phyloP scores from a whole-genome alignment of 2,797 vertebrate genomes.

The Oryzias dopingdopingensis region DNA sequence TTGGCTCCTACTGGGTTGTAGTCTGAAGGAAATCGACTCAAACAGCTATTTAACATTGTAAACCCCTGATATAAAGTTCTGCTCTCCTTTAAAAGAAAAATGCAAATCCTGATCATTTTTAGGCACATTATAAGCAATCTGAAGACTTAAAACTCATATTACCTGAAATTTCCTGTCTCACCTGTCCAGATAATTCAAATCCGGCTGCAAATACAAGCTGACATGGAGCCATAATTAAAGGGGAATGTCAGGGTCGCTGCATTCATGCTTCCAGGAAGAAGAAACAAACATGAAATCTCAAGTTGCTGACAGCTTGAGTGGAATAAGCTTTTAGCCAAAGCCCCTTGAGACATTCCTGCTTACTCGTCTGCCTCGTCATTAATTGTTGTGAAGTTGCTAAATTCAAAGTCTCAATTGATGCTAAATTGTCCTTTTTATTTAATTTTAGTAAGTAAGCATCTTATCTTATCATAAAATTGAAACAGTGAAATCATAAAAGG shows the following conservation, averaged over 20 bases:
- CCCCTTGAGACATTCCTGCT: slow-evolving; percentile 57
- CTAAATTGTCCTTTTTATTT: background rate
- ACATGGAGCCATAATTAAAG: slow-evolving; percentile 41
- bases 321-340: slow-evolving; percentile 59
- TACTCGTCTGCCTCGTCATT: slow-evolving; percentile 37
- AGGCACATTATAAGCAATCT: slow-evolving; percentile 21
- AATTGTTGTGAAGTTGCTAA: slow-evolving; percentile 33
- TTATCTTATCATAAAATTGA: no score
- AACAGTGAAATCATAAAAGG: no score
- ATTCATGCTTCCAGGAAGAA: slow-evolving; percentile 38
- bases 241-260: slow-evolving; percentile 23
- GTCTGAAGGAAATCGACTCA: no score
- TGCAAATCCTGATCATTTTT: slow-evolving; percentile 4
- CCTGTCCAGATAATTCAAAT: slow-evolving; percentile 5
- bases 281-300: slow-evolving; percentile 59
- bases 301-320: slow-evolving; percentile 72
- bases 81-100: background rate
- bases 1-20: no score
- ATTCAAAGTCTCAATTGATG: slow-evolving; percentile 6
- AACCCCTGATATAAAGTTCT: no score
- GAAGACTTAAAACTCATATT: slow-evolving; percentile 27
- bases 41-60: no score
- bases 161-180: slow-evolving; percentile 30
- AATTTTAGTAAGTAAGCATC: background rate
- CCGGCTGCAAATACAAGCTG: slow-evolving; percentile 22